These are phyloP conservation scores for Holcopasites calliopsidis DNA, from an alignment of 1,140 invertebrate genomes.

Conservation along the genomic window DNA sequence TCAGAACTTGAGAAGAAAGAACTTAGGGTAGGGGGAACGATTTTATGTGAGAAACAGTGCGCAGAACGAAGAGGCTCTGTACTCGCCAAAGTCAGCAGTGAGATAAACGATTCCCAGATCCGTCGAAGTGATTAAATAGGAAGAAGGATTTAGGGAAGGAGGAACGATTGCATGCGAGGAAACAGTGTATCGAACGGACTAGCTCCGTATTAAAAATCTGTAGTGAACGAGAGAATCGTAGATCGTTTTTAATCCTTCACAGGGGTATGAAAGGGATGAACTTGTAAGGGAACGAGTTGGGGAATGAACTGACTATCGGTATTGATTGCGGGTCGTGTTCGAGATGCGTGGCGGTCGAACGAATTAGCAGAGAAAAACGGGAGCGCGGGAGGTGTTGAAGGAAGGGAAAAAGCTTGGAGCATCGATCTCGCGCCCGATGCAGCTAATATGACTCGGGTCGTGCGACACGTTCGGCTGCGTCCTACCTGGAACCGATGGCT, in stretches of 20 bases:
- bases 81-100: too few relatives aligned
- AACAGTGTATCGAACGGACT: neutral
- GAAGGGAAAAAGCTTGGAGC: conserved; percentile 54
- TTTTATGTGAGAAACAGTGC: too few relatives aligned
- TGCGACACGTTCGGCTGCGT: conserved; percentile 30
- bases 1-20: too few relatives aligned
- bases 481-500: conserved; percentile 9
- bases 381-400: conserved; percentile 32
- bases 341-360: conserved; percentile 13
- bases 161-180: too few relatives aligned
- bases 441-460: conserved; percentile 53
- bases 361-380: conserved; percentile 28
- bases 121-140: neutral
- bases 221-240: too few relatives aligned
- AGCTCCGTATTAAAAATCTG: neutral
- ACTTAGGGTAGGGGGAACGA: too few relatives aligned
- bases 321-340: neutral
- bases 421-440: conserved; percentile 56
- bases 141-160: too few relatives aligned
- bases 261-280: too few relatives aligned
- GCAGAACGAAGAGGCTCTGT: too few relatives aligned
- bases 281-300: too few relatives aligned
- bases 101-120: too few relatives aligned
- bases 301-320: neutral
- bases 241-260: too few relatives aligned